phyloP scores from a whole-genome alignment of 2,888 invertebrate genomes.

The Drosophila engyochracea region DNA sequence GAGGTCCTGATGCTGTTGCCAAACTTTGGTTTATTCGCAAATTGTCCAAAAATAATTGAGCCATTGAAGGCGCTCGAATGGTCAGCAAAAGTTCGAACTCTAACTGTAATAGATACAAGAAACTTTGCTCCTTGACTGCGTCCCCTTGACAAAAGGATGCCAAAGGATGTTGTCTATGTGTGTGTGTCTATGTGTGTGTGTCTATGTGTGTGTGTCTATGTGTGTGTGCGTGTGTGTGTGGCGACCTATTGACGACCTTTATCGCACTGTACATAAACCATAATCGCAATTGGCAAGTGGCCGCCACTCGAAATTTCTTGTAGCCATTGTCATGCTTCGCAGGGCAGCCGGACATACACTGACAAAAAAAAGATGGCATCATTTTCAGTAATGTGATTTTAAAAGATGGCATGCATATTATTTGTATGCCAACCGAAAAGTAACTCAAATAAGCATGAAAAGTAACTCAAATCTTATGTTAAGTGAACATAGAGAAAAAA shows the following conservation, averaged over 20 bases:
- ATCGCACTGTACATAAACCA: constrained; percentile 83
- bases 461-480: no score
- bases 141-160: constrained; percentile 12
- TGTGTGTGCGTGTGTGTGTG: constrained; percentile 29
- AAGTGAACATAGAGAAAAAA: no score
- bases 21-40: constrained; percentile 82
- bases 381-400: not conserved
- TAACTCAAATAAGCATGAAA: no score
- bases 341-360: constrained; percentile 29
- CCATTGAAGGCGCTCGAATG: constrained; percentile 80
- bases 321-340: constrained; percentile 73
- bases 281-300: constrained; percentile 84
- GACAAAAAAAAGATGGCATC: not conserved
- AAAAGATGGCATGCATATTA: not conserved
- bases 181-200: constrained; percentile 28
- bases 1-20: constrained; percentile 25
- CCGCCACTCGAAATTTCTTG: constrained; percentile 68
- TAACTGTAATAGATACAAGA: constrained; percentile 65
- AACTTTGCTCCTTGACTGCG: constrained; percentile 72
- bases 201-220: constrained; percentile 11
- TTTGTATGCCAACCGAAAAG: no score
- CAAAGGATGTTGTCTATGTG: constrained; percentile 22
- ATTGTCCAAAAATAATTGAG: constrained; percentile 83
- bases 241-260: constrained; percentile 85
- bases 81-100: constrained; percentile 58